These are phyloP conservation scores for Drosophila kohkoa DNA, from an alignment of 1,140 invertebrate genomes.

Conservation along the genomic window DNA sequence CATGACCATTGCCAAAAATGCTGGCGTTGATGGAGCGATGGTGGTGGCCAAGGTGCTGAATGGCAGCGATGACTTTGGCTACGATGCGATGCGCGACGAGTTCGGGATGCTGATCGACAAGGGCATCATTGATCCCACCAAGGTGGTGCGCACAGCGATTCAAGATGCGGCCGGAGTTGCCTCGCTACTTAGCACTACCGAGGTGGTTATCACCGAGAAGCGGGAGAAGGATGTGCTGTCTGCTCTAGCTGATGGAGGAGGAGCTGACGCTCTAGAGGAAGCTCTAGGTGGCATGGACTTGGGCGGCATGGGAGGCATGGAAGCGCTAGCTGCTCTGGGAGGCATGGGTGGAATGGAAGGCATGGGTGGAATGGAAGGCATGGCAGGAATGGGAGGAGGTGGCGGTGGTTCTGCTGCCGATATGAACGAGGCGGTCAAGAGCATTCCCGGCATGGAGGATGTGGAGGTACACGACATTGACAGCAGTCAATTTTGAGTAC, in stretches of 20 bases:
- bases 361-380: constrained; percentile 45
- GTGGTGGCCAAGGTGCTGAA: constrained; percentile 96
- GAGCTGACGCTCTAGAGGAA: constrained; percentile 21
- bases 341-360: constrained; percentile 56
- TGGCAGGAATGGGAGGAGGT: constrained; percentile 27
- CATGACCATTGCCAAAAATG: constrained; percentile 97
- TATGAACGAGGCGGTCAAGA: constrained; percentile 63
- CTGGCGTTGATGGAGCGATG: constrained; percentile 96
- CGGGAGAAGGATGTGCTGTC: constrained; percentile 92
- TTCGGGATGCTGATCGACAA: constrained; percentile 98
- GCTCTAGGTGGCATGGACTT: constrained; percentile 52
- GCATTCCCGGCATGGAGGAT: constrained; percentile 69
- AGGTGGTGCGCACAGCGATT: constrained; percentile 98
- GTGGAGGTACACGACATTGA: constrained; percentile 68
- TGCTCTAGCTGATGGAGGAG: constrained; percentile 86
- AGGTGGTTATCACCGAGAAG: constrained; percentile 96
- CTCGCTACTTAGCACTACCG: constrained; percentile 98
- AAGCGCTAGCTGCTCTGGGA: constrained; percentile 32
- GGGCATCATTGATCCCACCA: constrained; percentile 99
- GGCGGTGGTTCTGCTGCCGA: constrained; percentile 39
- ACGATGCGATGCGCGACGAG: constrained; percentile 97
- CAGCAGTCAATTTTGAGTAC: constrained; percentile 34
- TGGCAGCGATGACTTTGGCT: constrained; percentile 91
- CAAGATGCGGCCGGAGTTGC: constrained; percentile 99
- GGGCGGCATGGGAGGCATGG: constrained; percentile 56